Evolutionary conservation across 2,797 vertebrate genomes (phyloP), one percentile per base, ranked within the genome.

Genomic region (Hyperoplus lanceolatus): DNA sequence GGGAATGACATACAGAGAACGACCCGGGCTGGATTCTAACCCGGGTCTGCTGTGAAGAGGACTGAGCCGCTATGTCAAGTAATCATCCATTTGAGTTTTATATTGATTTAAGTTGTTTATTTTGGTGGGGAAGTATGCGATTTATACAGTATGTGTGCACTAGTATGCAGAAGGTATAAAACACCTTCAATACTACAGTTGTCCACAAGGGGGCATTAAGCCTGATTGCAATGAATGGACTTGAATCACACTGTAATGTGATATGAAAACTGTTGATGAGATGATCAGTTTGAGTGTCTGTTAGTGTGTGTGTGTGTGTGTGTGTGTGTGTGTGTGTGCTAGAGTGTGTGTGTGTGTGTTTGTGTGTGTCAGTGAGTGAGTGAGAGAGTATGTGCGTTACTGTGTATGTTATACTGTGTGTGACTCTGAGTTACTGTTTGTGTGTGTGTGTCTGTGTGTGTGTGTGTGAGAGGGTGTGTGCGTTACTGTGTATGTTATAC

Each of bases 181-280:
- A 56, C n/a, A 68, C 43, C 39, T 49, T 39, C 15, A 72, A 29
- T 16, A n/a, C 58, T 18, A 0, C 13, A 50, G 38, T 45, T 15
- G 21, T 50, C 77, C 82, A 82, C 36, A 2, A 58, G 78, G 56
- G 62, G 85, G 85, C 11, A 3, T 2, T 15, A 41, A 63, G 54
- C 41, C 54, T 63, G 41, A 42, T 6, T 48, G 39, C 21, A 58
- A 4, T 57, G 48, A 57, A 42, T 8, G 43, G 12, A 68, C 48
- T 56, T 8, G 2, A n/a, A 18, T 42, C 45, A 16, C 0, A 12
- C 11, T 50, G 48, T 45, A 3, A 36, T 29, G 51, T 43, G 3
- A 65, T 1, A 12, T 11, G 5, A 60, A 66, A 70, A 46, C 3
- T 8, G 29, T 29, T 11, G 9, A 6, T 53, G n/a, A 18, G 10